phyloP scores from a whole-genome alignment of 2,888 invertebrate genomes.

The Biston stratarius region DNA sequence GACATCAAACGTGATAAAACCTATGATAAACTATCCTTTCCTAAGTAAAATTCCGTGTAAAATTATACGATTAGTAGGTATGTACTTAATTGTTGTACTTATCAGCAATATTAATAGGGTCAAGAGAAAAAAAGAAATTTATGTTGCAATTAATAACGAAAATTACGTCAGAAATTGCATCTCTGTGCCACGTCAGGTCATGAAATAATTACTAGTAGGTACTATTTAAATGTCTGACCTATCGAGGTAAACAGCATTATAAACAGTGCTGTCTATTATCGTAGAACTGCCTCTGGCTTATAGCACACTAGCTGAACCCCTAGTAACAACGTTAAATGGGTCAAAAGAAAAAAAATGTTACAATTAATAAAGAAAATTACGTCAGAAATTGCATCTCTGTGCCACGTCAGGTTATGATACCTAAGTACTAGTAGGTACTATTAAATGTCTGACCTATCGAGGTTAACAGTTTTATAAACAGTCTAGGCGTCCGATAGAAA shows the following conservation, averaged over 20 bases:
- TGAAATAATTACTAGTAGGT: background rate
- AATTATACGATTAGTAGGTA: constrained; percentile 40
- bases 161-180: constrained; percentile 69
- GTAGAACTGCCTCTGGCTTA: background rate
- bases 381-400: constrained; percentile 60
- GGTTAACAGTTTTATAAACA: constrained; percentile 18
- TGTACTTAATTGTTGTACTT: constrained; percentile 14
- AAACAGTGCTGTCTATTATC: constrained; percentile 11
- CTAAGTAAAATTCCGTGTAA: constrained; percentile 23
- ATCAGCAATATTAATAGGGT: constrained; percentile 20
- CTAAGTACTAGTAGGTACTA: background rate
- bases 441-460: constrained; percentile 12
- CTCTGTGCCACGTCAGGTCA: constrained; percentile 28
- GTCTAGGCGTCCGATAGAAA: too few relatives aligned
- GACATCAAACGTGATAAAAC: constrained; percentile 48
- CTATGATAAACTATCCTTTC: background rate
- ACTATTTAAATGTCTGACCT: constrained; percentile 10
- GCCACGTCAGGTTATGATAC: constrained; percentile 26
- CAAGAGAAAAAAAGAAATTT: constrained; percentile 37
- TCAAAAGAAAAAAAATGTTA: constrained; percentile 37
- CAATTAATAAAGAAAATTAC: constrained; percentile 54
- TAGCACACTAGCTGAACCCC: too few relatives aligned
- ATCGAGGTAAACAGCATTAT: constrained; percentile 20
- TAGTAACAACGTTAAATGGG: constrained; percentile 18
- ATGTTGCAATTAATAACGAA: constrained; percentile 36